phyloP scores from a whole-genome alignment of 2,797 vertebrate species.

The Petrocephalus sullivani region DNA sequence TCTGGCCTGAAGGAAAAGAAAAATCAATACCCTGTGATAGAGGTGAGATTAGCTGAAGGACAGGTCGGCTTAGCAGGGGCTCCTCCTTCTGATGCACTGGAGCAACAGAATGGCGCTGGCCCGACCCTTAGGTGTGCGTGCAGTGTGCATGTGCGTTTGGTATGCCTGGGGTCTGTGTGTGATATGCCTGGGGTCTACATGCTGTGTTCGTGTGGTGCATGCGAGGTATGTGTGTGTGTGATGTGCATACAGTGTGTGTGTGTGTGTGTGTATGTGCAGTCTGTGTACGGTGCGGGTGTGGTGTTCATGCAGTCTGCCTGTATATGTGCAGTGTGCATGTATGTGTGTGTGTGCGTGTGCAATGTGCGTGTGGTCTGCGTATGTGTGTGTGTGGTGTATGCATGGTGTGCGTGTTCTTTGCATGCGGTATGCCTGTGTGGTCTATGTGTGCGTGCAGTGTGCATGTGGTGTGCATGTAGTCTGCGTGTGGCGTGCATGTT shows the following conservation, averaged over 20 bases:
- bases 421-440: too few relatives aligned
- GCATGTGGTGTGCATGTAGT: background rate
- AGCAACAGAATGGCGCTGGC: background rate
- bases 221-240: background rate
- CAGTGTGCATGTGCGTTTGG: background rate
- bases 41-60: slow-evolving; percentile 12
- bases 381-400: background rate
- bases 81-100: background rate
- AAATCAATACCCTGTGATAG: background rate
- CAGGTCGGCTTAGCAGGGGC: background rate
- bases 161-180: background rate
- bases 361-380: background rate
- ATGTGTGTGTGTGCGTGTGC: too few relatives aligned
- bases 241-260: too few relatives aligned
- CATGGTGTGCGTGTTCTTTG: background rate
- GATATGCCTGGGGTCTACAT: background rate
- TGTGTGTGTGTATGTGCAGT: too few relatives aligned
- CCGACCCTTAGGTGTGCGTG: background rate
- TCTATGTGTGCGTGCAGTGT: background rate
- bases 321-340: too few relatives aligned
- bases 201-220: background rate
- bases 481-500: background rate
- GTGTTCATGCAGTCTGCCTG: too few relatives aligned
- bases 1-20: slow-evolving; percentile 1
- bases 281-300: too few relatives aligned